Base-by-base conservation (phyloP, 2,797 vertebrate species). In the Channa striata region DNA sequence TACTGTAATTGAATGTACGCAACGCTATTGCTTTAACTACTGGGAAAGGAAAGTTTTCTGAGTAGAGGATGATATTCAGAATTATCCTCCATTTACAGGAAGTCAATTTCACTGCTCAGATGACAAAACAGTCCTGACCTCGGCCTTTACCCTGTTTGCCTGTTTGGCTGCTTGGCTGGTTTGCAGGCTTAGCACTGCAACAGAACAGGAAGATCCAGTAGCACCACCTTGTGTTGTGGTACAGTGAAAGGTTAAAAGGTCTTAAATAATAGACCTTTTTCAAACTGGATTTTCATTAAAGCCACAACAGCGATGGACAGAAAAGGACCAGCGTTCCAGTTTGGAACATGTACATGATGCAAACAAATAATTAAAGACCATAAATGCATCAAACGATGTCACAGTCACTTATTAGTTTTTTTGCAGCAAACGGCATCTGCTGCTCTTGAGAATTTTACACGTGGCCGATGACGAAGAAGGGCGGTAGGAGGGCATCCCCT, bases 221-320 rank as follows among this genome's bases (percentile, higher is more conserved):
- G 91, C 91, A 88, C 91, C 93, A 90, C 90, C 93, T 93, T 91
- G 93, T 93, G 93, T 92, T 87, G 74, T 80, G 81, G 57, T 53
- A 82, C 48, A 68, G 80, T 58, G 74, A 83, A 58, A 85, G 72
- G 84, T 83, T 80, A 87, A 83, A 83, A 78, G 71, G 75, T 75
- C 23, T 51, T 8, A 57, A 76, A 51, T 20, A 64, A 46, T 6
- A 6, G 1, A 7, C 7, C 13, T 57, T 56, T 53, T 49, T 25
- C 17, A n/a, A 77, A 65, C 14, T 9, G 25, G 17, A 23, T 25
- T 54, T 20, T 1, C 4, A 54, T 17, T n/a, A 14, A 23, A 16
- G 9, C 23, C 30, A 17, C 21, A 25, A 16, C 14, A 43, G 17
- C 33, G 3, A 53, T 1, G 4, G 4, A 46, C 40, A 34, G 20